phyloP scores from a whole-genome alignment of 1,140 invertebrate species.

The Hylaeus volcanicus region DNA sequence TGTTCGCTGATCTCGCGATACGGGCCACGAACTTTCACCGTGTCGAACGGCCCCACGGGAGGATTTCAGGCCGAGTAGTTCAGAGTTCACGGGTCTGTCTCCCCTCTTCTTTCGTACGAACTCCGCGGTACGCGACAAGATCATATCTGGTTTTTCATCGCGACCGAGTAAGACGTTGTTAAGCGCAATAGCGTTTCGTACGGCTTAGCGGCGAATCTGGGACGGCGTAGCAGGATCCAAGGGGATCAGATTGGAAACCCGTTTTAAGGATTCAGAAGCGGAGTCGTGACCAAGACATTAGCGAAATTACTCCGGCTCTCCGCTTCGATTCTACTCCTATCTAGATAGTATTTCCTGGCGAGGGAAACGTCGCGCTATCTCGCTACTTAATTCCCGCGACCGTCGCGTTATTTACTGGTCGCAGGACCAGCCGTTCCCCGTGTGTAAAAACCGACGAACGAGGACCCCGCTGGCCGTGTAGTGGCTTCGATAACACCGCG shows the following conservation, averaged over 20 bases:
- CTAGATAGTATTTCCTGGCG: conserved; percentile 38
- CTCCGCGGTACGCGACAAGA: not conserved
- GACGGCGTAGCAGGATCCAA: conserved; percentile 35
- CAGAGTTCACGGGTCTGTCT: conserved; percentile 32
- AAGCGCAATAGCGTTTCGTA: conserved; percentile 29
- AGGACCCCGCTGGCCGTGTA: not conserved
- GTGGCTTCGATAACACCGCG: not conserved
- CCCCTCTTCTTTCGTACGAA: not conserved
- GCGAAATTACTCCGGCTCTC: conserved; percentile 41
- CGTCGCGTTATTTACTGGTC: conserved; percentile 21
- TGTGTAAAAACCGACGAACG: conserved; percentile 2
- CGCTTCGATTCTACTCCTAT: conserved; percentile 31
- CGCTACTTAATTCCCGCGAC: conserved; percentile 32
- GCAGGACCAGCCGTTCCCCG: not conserved
- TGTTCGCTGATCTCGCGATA: conserved; percentile 28
- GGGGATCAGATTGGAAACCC: conserved; percentile 47
- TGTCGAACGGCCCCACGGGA: not conserved
- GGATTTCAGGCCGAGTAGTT: conserved; percentile 16
- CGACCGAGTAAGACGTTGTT: conserved; percentile 40
- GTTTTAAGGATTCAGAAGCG: conserved; percentile 50
- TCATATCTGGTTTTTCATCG: conserved; percentile 44
- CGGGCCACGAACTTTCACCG: conserved; percentile 43
- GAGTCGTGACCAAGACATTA: conserved; percentile 48
- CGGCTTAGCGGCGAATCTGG: conserved; percentile 36
- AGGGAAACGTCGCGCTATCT: conserved; percentile 33